phyloP scores from a whole-genome alignment of 2,797 vertebrate genomes.

The Sandelia bainsii region DNA sequence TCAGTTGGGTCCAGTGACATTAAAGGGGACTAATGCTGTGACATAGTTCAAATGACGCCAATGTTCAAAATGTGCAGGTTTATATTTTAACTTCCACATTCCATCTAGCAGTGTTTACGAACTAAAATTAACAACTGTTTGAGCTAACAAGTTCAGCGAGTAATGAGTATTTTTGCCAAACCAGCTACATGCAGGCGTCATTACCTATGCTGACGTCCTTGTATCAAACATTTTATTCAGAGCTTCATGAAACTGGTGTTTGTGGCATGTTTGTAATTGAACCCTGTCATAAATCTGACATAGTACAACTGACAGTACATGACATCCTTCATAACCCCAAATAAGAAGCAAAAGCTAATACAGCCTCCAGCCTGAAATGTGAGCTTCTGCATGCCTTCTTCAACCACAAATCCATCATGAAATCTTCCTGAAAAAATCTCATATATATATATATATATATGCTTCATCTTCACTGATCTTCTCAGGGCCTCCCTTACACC shows the following conservation, averaged over 20 bases:
- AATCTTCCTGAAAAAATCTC: slow-evolving; percentile 18
- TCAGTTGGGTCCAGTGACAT: too few species aligned
- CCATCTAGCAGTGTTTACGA: background rate
- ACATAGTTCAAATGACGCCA: too few species aligned
- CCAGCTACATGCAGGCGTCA: slow-evolving; percentile 10
- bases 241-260: background rate
- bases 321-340: background rate
- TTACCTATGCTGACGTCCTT: background rate
- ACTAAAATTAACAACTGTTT: slow-evolving; percentile 27
- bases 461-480: slow-evolving; percentile 65
- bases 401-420: slow-evolving; percentile 1
- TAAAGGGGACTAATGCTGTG: too few species aligned
- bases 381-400: slow-evolving; percentile 9
- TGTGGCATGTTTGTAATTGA: background rate
- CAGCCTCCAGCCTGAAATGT: background rate
- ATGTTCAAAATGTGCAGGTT: too few species aligned
- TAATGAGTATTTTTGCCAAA: background rate
- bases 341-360: background rate
- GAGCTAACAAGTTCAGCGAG: background rate
- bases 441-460: background rate
- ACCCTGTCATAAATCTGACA: background rate
- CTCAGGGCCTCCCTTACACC: slow-evolving; percentile 46
- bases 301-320: background rate
- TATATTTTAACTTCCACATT: background rate
- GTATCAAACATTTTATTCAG: slow-evolving; percentile 3